Base-by-base conservation (phyloP, 2,113 vertebrate species). In the Cavia porcellus region DNA sequence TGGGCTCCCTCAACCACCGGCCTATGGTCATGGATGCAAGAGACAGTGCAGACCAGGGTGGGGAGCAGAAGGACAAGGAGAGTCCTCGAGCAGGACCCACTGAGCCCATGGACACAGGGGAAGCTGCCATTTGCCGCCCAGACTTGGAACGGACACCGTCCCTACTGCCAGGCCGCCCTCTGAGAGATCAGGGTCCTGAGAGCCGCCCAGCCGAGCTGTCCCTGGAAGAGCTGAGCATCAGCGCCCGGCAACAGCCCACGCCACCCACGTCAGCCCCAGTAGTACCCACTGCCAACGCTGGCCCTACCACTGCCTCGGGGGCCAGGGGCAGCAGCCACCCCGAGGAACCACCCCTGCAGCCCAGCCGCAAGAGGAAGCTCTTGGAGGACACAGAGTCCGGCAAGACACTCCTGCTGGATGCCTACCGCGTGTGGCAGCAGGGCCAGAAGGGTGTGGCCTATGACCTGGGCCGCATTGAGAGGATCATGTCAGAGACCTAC, bases 401-500 rank as follows among this genome's bases (percentile, higher is more conserved):
- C 68, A 99, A 99, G 98, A 99, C 99, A 0, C 99, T 99, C 12
- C 98, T 99, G 45, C 98, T 99, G 4, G 99, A 99, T 3, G 99
- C 99, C 4, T 99, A 99, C 95, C 98, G 99, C 0, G 99, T 99
- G 24, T 99, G 99, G 99, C 99, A 99, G 98, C 99, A 99, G 92
- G 99, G 99, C 55, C 99, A 99, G 98, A 99, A 99, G 95, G 99
- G 99, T 17, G 98, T 99, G 99, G 99, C 99, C 92, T 99, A 99
- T 1, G 99, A 99, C 98, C 98, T 99, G 88, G 98, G 98, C 14
- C 99, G 99, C 97, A 99, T 99, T 22, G 99, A 99, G 98, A 99
- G 99, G 98, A 99, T 99, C 98, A 99, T 99, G 99, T 99, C 99
- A 0, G 99, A 99, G 98, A 99, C 99, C 0, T 99, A 99, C 97